These are phyloP conservation scores for Antheraea pernyi DNA, from an alignment of 1,140 invertebrate genomes.

Conservation along the genomic window DNA sequence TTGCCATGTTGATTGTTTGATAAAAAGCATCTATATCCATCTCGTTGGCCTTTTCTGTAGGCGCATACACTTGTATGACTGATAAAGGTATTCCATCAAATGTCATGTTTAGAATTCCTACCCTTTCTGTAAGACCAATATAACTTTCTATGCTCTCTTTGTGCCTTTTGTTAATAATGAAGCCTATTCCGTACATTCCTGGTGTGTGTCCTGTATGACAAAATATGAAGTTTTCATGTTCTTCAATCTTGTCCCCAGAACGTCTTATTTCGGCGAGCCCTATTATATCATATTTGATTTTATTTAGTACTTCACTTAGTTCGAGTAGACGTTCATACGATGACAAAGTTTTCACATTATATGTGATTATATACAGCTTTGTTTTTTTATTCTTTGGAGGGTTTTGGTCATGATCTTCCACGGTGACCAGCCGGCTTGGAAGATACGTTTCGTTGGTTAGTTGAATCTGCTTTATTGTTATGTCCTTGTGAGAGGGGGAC, in stretches of 20 bases:
- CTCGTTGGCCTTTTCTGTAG: too few species aligned
- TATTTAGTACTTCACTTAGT: neutral
- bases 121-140: conserved; percentile 12
- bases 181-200: conserved; percentile 17
- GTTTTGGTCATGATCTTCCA: too few species aligned
- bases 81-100: neutral
- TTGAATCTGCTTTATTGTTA: too few species aligned
- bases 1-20: too few species aligned
- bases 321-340: too few species aligned
- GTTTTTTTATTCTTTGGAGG: too few species aligned
- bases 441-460: too few species aligned
- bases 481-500: too few species aligned
- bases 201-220: conserved; percentile 17
- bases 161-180: conserved; percentile 16
- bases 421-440: too few species aligned
- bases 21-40: too few species aligned
- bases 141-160: conserved; percentile 11
- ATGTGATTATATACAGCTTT: too few species aligned
- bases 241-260: conserved; percentile 13
- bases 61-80: conserved; percentile 14
- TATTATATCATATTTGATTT: conserved; percentile 18
- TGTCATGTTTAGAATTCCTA: conserved; percentile 5
- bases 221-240: conserved; percentile 18
- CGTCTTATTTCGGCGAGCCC: conserved; percentile 17
- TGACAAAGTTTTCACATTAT: too few species aligned